These are phyloP conservation scores for Himalopsyche japonica DNA, from an alignment of 2,888 invertebrate species.

Conservation along the genomic window DNA sequence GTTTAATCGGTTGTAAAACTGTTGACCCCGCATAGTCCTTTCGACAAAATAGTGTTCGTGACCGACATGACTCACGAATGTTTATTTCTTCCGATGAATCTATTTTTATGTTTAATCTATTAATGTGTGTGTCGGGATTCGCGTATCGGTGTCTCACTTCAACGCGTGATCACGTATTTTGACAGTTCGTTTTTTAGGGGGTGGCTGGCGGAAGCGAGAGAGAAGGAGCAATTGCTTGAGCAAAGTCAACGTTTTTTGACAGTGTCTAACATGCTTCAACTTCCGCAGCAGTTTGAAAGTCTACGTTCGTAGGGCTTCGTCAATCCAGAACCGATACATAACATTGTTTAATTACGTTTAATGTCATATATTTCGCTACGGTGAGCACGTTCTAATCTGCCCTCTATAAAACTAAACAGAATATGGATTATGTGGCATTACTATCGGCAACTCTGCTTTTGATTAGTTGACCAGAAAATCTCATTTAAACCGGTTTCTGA, in stretches of 20 bases:
- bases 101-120: not conserved
- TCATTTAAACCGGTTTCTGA: too few relatives aligned
- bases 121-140: not conserved
- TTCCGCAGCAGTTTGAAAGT: not conserved
- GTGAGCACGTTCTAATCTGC: too few relatives aligned
- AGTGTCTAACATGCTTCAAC: not conserved
- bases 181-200: not conserved
- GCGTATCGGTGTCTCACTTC: not conserved
- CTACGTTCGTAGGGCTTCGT: not conserved
- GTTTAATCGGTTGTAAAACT: not conserved
- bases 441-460: too few relatives aligned
- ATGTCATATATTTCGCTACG: too few relatives aligned
- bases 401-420: too few relatives aligned
- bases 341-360: too few relatives aligned
- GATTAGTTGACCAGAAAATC: too few relatives aligned
- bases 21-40: not conserved
- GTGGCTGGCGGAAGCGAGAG: not conserved
- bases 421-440: too few relatives aligned
- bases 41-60: not conserved
- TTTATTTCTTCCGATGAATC: not conserved
- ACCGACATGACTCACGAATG: constrained; percentile 1
- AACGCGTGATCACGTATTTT: not conserved
- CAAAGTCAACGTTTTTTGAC: not conserved
- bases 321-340: not conserved
- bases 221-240: not conserved